Evolutionary conservation across 2,797 vertebrate species (phyloP).

Genomic region (Ceryle rudis): DNA sequence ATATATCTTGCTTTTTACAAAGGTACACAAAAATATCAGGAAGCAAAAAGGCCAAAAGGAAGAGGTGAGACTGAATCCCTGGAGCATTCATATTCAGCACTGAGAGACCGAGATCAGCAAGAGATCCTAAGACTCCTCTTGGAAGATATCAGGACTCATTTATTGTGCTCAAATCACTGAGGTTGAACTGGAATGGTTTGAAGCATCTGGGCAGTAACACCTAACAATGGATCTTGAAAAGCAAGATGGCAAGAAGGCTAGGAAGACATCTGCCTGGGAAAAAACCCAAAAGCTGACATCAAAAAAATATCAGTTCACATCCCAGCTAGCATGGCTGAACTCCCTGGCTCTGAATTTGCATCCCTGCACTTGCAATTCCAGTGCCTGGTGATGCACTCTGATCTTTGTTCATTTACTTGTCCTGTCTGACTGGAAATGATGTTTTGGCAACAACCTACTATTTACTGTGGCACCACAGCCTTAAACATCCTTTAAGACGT

Average conservation of each 20-base stretch:
- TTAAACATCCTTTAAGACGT: not conserved
- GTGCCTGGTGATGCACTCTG: slow-evolving; percentile 13
- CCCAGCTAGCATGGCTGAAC: not conserved
- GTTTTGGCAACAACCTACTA: slow-evolving; percentile 57
- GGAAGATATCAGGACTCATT: not conserved
- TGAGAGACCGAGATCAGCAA: not conserved
- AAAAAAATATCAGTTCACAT: slow-evolving; percentile 8
- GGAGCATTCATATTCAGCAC: not conserved
- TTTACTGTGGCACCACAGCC: slow-evolving; percentile 44
- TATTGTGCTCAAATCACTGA: not conserved
- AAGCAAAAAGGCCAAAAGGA: not conserved
- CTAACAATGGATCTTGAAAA: not conserved
- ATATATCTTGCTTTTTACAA: not conserved
- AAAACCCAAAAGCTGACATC: slow-evolving; percentile 10
- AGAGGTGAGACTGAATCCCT: not conserved
- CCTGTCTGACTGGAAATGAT: slow-evolving; percentile 31
- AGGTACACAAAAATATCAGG: not conserved
- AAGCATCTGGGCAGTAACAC: not conserved
- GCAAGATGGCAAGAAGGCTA: not conserved
- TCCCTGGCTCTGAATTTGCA: not conserved
- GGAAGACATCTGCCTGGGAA: not conserved
- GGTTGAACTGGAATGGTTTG: not conserved
- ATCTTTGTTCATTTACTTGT: slow-evolving; percentile 43
- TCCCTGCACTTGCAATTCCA: slow-evolving; percentile 12
- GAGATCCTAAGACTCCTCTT: not conserved